Evolutionary conservation across 2,113 vertebrate genomes (phyloP), one percentile per base, ranked within the genome.

Genomic region (Malaclemys terrapin): DNA sequence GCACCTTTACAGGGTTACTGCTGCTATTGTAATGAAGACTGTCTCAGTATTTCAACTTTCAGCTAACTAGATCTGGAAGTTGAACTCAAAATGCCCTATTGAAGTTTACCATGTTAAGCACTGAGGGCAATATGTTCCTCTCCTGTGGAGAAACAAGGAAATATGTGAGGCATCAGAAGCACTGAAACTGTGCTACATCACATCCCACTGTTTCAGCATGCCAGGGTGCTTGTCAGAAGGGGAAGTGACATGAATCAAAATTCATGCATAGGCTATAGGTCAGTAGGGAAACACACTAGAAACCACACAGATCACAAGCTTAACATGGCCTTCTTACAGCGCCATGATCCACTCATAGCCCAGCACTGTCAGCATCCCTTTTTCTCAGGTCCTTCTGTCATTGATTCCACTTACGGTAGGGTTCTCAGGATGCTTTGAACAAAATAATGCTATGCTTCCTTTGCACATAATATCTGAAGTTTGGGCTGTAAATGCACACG

Each of bases 131-230:
- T 22, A 94, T 69, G 35, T 14, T n/a, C 62, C 35, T 19, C 31
- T 93, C 90, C 96, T 95, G 87, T 92, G 84, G 93, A 84, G 89
- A 94, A 88, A 80, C 5, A 0, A 93, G 96, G 95, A 97, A 96
- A 72, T 54, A 92, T 14, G 62, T 0, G 38, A 96, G 95, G 95
- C 94, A 93, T 82, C 85, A 95, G 95, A 96, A 91, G 89, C 78
- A 38, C 82, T 93, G 89, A 95, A 95, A 92, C 89, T 7, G 8
- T 4, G 85, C 91, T 96, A 94, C 87, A 95, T 95, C 95, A 96
- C 81, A 96, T 88, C 94, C 93, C 87, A 1, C 92, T 95, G 90
- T 35, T 91, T 56, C 2, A 78, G 62, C 45, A 11, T 54, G 81
- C 87, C 93, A 95, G 75, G 85, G 87, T 91, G 88, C 85, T 88